Conservation (phyloP, 2,797 vertebrate species). For the Hippocampus kuda region DNA sequence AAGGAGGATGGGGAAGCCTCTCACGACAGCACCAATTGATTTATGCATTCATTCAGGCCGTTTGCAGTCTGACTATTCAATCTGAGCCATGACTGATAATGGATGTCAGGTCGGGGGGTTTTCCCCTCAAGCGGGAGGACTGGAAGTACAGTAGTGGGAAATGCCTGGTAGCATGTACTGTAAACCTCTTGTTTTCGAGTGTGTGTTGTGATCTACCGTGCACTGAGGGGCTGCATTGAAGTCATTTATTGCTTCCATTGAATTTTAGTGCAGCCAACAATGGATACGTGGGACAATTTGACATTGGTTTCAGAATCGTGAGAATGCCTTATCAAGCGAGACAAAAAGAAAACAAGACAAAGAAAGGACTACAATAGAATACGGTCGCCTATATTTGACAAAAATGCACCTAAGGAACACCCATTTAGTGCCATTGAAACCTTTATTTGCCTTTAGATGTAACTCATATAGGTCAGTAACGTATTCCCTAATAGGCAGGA, state of each 20-base stretch:
- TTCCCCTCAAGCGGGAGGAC: constrained; percentile 38
- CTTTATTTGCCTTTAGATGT: constrained; percentile 70
- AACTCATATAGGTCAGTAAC: constrained; percentile 57
- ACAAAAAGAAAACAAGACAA: constrained; percentile 35
- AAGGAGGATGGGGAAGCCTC: constrained; percentile 16
- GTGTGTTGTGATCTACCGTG: constrained; percentile 62
- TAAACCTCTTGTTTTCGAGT: constrained; percentile 49
- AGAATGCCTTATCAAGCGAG: constrained; percentile 63
- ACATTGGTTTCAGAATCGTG: constrained; percentile 63
- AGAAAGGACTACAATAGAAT: constrained; percentile 50
- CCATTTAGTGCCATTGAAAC: constrained; percentile 72
- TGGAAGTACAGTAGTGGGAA: constrained; percentile 29
- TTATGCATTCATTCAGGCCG: constrained; percentile 64
- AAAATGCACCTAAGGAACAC: constrained; percentile 65
- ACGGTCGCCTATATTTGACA: constrained; percentile 59
- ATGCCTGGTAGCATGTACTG: constrained; percentile 60
- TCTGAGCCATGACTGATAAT: constrained; percentile 71
- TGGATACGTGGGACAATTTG: constrained; percentile 35
- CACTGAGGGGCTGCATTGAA: constrained; percentile 46
- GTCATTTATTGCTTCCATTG: constrained; percentile 1
- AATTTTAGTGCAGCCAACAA: constrained; percentile 42
- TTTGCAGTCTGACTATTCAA: constrained; percentile 69
- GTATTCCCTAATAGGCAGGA: constrained; percentile 50
- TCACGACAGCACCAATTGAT: constrained; percentile 54
- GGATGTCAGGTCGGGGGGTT: constrained; percentile 48